These are phyloP conservation scores for Saguinus imperator DNA, from an alignment of 2,113 vertebrate genomes.

Conservation along the genomic window DNA sequence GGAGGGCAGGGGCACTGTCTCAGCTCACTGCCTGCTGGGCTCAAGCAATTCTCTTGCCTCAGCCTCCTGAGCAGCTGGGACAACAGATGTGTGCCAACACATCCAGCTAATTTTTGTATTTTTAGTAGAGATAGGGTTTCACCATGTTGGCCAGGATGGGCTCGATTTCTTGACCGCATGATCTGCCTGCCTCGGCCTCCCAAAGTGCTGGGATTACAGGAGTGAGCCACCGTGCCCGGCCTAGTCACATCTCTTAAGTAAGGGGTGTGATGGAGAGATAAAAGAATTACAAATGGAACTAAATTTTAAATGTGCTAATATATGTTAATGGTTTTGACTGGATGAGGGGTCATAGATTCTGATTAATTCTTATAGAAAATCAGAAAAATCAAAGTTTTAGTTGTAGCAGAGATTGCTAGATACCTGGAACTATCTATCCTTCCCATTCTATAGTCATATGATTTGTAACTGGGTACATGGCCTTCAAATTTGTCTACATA, in stretches of 20 bases:
- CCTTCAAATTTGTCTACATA: neutral
- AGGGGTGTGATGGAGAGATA: neutral
- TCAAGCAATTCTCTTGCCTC: no score
- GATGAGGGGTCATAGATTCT: neutral
- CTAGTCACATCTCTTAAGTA: neutral
- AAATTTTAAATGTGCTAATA: neutral
- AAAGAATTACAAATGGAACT: neutral
- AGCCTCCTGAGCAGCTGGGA: no score
- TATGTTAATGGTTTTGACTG: neutral
- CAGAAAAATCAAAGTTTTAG: conserved; percentile 2
- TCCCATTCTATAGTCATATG: neutral
- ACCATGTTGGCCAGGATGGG: no score
- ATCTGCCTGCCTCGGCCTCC: no score
- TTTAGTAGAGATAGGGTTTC: no score
- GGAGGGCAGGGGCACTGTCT: no score
- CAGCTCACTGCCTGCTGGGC: no score
- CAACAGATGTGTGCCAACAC: no score
- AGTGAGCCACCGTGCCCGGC: no score
- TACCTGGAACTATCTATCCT: neutral
- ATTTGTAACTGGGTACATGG: neutral
- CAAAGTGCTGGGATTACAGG: no score
- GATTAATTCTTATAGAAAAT: neutral
- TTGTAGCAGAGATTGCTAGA: neutral
- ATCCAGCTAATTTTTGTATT: no score
- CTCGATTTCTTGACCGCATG: no score